Conservation (phyloP, 2,888 invertebrate genomes). For the Stratiomys singularior region DNA sequence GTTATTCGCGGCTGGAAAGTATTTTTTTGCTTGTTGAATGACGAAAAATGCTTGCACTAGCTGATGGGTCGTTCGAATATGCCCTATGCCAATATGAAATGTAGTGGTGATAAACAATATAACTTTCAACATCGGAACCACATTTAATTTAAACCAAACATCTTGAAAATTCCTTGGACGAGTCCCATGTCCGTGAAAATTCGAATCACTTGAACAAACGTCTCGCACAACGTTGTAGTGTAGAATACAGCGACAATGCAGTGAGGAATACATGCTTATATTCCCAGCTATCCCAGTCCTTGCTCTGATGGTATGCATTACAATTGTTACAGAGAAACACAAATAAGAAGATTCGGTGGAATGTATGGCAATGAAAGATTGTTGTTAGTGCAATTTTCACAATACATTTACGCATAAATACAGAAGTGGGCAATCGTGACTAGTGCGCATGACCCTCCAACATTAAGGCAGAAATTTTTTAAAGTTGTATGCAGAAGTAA, state of each 20-base stretch:
- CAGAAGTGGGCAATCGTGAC: background rate
- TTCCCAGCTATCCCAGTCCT: constrained; percentile 10
- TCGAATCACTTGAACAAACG: background rate
- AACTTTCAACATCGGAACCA: background rate
- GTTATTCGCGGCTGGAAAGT: no score
- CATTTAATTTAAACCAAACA: constrained; percentile 9
- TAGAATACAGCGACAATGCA: background rate
- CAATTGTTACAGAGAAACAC: background rate
- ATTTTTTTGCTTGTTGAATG: no score
- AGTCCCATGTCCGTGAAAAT: constrained; percentile 37
- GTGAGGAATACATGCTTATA: background rate
- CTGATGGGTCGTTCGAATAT: background rate
- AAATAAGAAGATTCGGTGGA: background rate
- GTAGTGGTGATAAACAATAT: background rate
- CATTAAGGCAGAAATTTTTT: background rate
- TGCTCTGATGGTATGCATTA: background rate
- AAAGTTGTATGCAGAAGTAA: background rate
- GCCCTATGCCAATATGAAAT: constrained; percentile 12
- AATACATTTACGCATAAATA: background rate
- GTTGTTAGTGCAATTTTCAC: constrained; percentile 24
- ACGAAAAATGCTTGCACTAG: no score
- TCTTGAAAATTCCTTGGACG: constrained; percentile 20
- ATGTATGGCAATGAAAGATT: background rate
- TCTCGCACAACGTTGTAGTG: constrained; percentile 5
- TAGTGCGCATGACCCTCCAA: background rate